Evolutionary conservation across 2,888 invertebrate species (phyloP).

Genomic region (Cephus spinipes): DNA sequence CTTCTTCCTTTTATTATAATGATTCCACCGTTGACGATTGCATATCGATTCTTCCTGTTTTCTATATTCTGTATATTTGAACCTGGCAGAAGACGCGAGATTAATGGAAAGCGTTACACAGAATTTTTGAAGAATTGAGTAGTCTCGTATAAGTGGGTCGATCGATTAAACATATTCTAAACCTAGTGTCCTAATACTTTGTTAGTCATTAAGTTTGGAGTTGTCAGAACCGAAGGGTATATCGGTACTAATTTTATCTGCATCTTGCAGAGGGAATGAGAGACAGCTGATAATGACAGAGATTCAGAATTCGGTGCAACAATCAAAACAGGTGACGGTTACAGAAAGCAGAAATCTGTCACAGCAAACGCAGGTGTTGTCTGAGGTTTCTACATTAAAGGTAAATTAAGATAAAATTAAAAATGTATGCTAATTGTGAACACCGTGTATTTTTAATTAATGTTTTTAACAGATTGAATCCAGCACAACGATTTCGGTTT

Average conservation of each 20-base stretch:
- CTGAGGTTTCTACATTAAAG: no score
- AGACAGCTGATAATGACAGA: constrained; percentile 21
- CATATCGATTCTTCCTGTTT: no score
- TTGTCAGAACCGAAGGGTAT: no score
- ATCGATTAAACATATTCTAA: constrained; percentile 1
- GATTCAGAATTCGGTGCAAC: constrained; percentile 13
- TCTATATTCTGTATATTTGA: constrained; percentile 1
- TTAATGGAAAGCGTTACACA: no score
- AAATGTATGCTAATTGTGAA: no score
- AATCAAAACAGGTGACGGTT: constrained; percentile 16
- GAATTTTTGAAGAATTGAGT: constrained; percentile 7
- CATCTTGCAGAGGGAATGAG: constrained; percentile 27
- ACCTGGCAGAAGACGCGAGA: constrained; percentile 1
- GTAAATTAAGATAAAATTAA: no score
- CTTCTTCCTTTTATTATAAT: no score
- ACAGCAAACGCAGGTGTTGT: background rate
- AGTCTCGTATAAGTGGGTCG: constrained; percentile 12
- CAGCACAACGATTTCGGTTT: no score
- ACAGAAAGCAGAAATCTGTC: background rate
- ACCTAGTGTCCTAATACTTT: constrained; percentile 5
- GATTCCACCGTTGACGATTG: no score
- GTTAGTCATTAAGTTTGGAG: background rate
- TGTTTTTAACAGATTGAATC: no score
- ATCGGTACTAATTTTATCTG: no score
- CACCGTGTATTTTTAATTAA: no score